Base-by-base conservation (phyloP, 92 coral and sea anemone genomes). In the Porites evermanni region DNA sequence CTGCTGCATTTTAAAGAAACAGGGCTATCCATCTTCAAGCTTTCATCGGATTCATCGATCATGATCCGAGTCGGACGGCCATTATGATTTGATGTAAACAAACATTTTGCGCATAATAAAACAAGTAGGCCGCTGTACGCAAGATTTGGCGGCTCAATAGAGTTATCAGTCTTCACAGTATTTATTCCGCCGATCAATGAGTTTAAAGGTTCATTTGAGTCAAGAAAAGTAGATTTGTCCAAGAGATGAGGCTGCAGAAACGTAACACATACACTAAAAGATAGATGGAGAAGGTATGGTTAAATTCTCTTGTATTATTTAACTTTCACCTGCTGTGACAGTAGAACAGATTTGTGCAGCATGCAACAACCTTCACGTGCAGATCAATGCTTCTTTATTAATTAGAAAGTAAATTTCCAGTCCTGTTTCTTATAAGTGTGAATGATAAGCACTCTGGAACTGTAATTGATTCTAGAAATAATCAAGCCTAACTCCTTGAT, bases 1-100 rank as follows among this genome's bases (percentile, higher is more conserved):
- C 88, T 75, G 3, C 67, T 24, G 74, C 58, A 18, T 84, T 77
- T 75, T 53, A 19, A 65, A 19, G 68, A 4, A 11, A 18, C 24
- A 1, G 64, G 73, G n/a, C 54, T 76, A n/a, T 66, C 82, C 7
- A 24, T 26, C 11, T 38, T 38, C 5, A 38, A 38, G 47, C 58
- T 23, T 11, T 56, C 16, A 56, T 24, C 26, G 26, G 26, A 24
- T 24, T 24, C 26, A 24, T 11, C 16, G 12, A 14, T 14, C 54
- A n/a, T n/a, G 85, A 44, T 60, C 73, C n/a, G 81, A 88, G 23
- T 89, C 97, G 47, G 89, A 92, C 47, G 61, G 89, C 93, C 97
- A 94, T 94, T 75, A 89, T 89, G 87, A 77, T 80, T 56, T 78
- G 87, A 81, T 88, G 84, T 78, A 74, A 79, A 92, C 94, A 92